These are phyloP conservation scores for Malurus elegans DNA, from an alignment of 2,113 vertebrate species.

Conservation along the genomic window DNA sequence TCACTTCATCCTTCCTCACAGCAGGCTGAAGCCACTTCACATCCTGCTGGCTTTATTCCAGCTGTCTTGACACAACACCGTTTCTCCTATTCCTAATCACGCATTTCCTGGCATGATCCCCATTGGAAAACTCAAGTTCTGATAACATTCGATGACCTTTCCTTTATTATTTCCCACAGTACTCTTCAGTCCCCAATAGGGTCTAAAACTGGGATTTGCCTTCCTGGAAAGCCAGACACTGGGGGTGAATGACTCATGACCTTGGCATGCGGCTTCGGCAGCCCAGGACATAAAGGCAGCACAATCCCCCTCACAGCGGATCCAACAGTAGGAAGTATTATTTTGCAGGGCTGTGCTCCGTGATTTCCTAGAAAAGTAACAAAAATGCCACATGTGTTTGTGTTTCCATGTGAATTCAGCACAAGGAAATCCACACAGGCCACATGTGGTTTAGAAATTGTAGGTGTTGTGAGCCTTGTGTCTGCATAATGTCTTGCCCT, in stretches of 20 bases:
- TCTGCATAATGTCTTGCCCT: constrained; percentile 54
- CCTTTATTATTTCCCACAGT: constrained; percentile 28
- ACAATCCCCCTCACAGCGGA: not conserved
- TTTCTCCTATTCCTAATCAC: not conserved
- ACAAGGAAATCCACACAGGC: constrained; percentile 63
- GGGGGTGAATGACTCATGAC: constrained; percentile 29
- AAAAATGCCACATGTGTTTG: constrained; percentile 59
- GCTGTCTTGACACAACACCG: constrained; percentile 5
- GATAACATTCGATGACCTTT: constrained; percentile 38
- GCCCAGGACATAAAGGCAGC: constrained; percentile 26
- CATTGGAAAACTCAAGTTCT: constrained; percentile 16
- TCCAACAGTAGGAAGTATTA: constrained; percentile 65
- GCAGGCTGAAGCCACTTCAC: not conserved
- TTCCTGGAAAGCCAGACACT: constrained; percentile 63
- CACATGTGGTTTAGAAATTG: constrained; percentile 59
- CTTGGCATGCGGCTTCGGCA: constrained; percentile 9
- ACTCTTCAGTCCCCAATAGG: not conserved
- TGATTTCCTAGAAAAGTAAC: constrained; percentile 68
- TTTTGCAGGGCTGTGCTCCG: constrained; percentile 45
- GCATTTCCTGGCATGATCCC: constrained; percentile 17
- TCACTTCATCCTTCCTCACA: not conserved
- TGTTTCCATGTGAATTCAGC: constrained; percentile 54
- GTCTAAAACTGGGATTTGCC: constrained; percentile 54
- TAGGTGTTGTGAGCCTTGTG: constrained; percentile 49
- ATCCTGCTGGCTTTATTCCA: not conserved